These are phyloP conservation scores for Myotis yumanensis DNA, from an alignment of 2,113 vertebrate genomes.

Conservation along the genomic window DNA sequence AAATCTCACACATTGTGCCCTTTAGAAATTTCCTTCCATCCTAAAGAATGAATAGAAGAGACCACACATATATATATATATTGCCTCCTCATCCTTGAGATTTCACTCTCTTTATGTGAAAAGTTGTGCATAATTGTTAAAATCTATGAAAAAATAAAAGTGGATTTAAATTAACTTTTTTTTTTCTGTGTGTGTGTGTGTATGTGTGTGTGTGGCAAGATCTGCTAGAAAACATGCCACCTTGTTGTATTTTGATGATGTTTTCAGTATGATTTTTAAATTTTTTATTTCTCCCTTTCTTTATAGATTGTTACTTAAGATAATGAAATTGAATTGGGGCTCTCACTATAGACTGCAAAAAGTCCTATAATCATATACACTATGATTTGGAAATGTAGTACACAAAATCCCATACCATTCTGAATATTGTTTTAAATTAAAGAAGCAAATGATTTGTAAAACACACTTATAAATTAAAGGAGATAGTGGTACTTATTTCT, in stretches of 20 bases:
- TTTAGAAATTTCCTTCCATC: conserved; percentile 76
- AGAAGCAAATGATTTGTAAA: conserved; percentile 37
- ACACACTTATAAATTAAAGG: conserved; percentile 48
- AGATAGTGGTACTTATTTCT: neutral
- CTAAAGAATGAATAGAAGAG: conserved; percentile 74
- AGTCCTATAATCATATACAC: neutral
- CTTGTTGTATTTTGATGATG: neutral
- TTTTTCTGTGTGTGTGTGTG: neutral
- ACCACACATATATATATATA: conserved; percentile 68
- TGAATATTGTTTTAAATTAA: conserved; percentile 30
- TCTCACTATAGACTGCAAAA: neutral
- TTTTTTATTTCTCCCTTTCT: neutral
- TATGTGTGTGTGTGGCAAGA: neutral
- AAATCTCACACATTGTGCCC: conserved; percentile 80
- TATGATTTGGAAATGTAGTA: neutral
- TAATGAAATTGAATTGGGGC: neutral
- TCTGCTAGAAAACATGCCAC: conserved; percentile 4
- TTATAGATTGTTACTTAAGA: neutral
- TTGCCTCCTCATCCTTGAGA: conserved; percentile 78
- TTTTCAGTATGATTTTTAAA: conserved; percentile 20
- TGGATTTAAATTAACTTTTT: conserved; percentile 81
- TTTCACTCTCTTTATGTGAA: conserved; percentile 82
- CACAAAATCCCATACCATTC: neutral
- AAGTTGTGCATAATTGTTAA: conserved; percentile 83
- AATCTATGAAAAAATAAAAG: conserved; percentile 84